phyloP scores from a whole-genome alignment of 2,888 invertebrate genomes.

The Imbricaverruca yamaguchii region DNA sequence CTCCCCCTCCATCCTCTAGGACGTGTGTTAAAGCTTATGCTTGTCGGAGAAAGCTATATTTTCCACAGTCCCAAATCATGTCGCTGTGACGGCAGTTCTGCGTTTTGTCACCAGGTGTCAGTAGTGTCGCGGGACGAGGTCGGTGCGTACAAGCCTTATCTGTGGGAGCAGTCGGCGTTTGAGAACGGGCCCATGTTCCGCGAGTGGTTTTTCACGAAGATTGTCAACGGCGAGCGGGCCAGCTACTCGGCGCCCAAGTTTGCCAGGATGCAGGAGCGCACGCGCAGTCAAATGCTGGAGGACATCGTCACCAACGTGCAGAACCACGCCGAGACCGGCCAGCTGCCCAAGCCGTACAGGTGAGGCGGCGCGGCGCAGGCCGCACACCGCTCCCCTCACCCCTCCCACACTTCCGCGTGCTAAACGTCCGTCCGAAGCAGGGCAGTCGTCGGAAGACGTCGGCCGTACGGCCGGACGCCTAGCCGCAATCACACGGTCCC shows the following conservation, averaged over 20 bases:
- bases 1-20: too few species aligned
- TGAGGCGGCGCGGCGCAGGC: conserved; percentile 35
- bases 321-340: conserved; percentile 89
- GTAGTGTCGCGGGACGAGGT: conserved; percentile 91
- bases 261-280: conserved; percentile 88
- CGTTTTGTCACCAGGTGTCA: conserved; percentile 51
- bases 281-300: conserved; percentile 86
- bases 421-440: too few species aligned
- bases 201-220: conserved; percentile 87
- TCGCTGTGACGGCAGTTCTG: too few species aligned
- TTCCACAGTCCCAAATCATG: too few species aligned
- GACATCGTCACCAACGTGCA: conserved; percentile 88
- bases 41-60: too few species aligned
- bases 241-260: conserved; percentile 92
- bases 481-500: too few species aligned
- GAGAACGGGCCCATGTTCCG: conserved; percentile 92
- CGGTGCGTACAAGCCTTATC: conserved; percentile 88
- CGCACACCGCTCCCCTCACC: too few species aligned
- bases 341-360: conserved; percentile 89
- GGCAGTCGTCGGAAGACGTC: too few species aligned
- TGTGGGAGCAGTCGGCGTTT: conserved; percentile 91
- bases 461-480: too few species aligned
- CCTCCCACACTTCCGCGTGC: too few species aligned
- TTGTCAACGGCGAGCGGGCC: conserved; percentile 86
- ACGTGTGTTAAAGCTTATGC: too few species aligned